Evolutionary conservation across 2,797 vertebrate genomes (phyloP), one percentile per base, ranked within the genome.

Genomic region (Phoxinus dragarum): DNA sequence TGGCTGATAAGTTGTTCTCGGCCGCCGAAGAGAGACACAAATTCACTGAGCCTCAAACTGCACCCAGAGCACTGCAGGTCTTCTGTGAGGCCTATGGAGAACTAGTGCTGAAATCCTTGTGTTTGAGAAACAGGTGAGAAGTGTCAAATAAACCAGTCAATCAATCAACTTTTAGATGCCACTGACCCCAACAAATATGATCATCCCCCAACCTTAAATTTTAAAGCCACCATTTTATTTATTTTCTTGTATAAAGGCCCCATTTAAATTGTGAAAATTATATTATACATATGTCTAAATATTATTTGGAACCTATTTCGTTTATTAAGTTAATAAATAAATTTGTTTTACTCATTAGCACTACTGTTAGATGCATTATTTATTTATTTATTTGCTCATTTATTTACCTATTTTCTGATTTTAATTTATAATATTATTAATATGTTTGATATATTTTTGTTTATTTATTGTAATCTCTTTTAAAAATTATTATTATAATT

Each of bases 41-140:
- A 44, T 99, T 99, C 91, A 90, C 94, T 17, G 96, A 97, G 80
- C 94, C 96, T 2, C 95, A 95, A 12, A 91, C 95, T 0, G 97
- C 97, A 40, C 88, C 95, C 3, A 94, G 95, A 89, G 97, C 97
- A 75, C 91, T 99, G 76, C 95, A 94, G 90, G 92, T 98, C 67
- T 99, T 99, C 90, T 96, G 94, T 11, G 96, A 98, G 80, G 98
- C 97, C 1, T 99, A 99, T 27, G 97, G 97, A 71, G 94, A 90
- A 27, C 94, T 97, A 90, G 96, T 99, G 92, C 96, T 99, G 0
- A 95, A 93, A 42, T 98, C 97, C 0, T 91, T 99, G 34, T 99
- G 98, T 92, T 91, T 99, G 86, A 93, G 97, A 87, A 96, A 97
- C 80, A 96, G 96, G 98, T 99, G 84, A 77, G 92, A 34, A 38